Evolutionary conservation across 2,888 invertebrate genomes (phyloP), one percentile per base, ranked within the genome.

Genomic region (Melangyna quadrimaculata): DNA sequence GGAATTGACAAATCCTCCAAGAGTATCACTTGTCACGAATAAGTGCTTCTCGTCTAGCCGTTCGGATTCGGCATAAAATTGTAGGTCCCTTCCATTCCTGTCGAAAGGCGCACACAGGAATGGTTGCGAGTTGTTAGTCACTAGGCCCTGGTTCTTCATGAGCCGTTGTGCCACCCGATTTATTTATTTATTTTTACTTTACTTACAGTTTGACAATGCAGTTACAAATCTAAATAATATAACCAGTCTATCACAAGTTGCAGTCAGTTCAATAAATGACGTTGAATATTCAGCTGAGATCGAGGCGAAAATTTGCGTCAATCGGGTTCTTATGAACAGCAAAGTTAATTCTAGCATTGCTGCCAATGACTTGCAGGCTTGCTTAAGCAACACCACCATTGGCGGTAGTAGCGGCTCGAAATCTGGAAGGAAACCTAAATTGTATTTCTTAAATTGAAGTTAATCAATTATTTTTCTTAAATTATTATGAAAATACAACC

Each of bases 171-270:
- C n/a, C n/a, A n/a, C n/a, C n/a, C n/a, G n/a, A n/a, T n/a, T n/a
- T n/a, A n/a, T n/a, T n/a, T 14, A 57, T 9, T 17, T 12, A n/a
- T 53, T 24, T n/a, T 32, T 10, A 6, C 14, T 4, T 43, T 40
- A n/a, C n/a, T 43, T 27, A 12, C 3, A 78, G 78, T 65, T 71
- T 24, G 63, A 78, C 4, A 10, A 35, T 24, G 57, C 55, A 10
- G n/a, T 78, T 35, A 27, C 3, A 1, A 45, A 55, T 35, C 14
- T 78, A 0, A 43, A 78, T 55, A 78, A 55, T 35, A 27, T 78
- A 2, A 48, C 63, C 0, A 40, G 29, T 7, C 40, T 63, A 40
- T 43, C 78, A 1, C 63, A 63, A 55, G 12, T 65, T 6, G 61
- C 43, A 12, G 55, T 14, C 0, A 35, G 35, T 24, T 55, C 43